Conservation (phyloP, 2,888 invertebrate species). For the Eurytoma californica region DNA sequence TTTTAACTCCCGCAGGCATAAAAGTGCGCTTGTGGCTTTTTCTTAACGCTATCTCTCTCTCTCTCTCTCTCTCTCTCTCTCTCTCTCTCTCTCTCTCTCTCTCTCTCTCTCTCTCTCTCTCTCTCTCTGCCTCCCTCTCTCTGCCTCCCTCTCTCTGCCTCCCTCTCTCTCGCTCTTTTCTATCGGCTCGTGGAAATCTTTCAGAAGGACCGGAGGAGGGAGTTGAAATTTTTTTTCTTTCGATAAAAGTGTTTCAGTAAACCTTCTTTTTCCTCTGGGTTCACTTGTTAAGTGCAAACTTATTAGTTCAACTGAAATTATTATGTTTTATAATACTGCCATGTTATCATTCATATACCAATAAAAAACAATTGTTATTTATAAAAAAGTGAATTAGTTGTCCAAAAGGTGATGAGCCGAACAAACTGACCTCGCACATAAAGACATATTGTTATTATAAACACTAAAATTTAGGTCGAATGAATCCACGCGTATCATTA, state of each 20-base stretch:
- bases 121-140: no score
- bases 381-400: no score
- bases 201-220: slow-evolving; percentile 59
- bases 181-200: slow-evolving; percentile 68
- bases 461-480: not conserved
- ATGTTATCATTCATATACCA: no score
- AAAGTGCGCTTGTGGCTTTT: slow-evolving; percentile 62
- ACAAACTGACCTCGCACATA: no score
- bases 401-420: no score
- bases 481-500: not conserved
- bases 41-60: slow-evolving; percentile 29
- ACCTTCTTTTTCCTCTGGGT: not conserved
- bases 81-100: slow-evolving; percentile 49
- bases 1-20: slow-evolving; percentile 67
- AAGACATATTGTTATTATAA: no score
- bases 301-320: slow-evolving; percentile 3
- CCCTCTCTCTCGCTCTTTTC: no score
- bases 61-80: slow-evolving; percentile 57
- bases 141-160: no score
- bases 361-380: no score
- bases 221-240: slow-evolving; percentile 48
- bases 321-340: no score
- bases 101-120: no score
- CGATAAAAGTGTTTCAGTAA: slow-evolving; percentile 63
- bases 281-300: slow-evolving; percentile 12